Evolutionary conservation across 2,113 vertebrate species (phyloP), one percentile per base, ranked within the genome.

Genomic region (Ginglymostoma cirratum): DNA sequence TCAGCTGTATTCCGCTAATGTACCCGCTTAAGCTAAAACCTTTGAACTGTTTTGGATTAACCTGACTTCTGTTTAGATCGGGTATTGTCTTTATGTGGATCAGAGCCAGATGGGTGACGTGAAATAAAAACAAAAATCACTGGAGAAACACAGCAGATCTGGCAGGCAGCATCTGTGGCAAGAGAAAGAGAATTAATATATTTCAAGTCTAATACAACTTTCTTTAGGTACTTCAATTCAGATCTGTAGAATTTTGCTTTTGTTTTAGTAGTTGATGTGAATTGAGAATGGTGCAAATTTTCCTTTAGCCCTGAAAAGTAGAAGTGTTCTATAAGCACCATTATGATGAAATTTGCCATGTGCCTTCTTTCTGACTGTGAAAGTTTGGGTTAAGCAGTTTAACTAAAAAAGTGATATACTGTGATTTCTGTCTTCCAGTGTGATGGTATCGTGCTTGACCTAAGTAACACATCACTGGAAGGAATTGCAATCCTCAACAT

Each of bases 401-500:
- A 27, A 12, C 42, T 30, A 69, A 94, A 2, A 27, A 70, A 45
- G 0, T 66, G 89, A 72, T 52, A 12, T 72, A 24, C 52, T 72
- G 21, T 95, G 42, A 72, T 95, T 93, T 96, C 45, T 96, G 0
- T 42, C 96, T 0, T 5, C 2, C 97, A 99, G 99, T 99, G 99
- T 0, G 99, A 99, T 0, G 99, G 99, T 27, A 98, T 98, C 96
- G 97, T 97, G 76, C 96, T 99, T 65, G 99, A 99, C 97, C 98
- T 99, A 96, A 99, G 98, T 97, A 98, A 97, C 96, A 97, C 98
- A 0, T 99, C 99, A 95, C 97, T 99, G 95, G 99, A 99, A 97
- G 98, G 99, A 96, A 98, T 99, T 0, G 99, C 99, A 0, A 97
- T 99, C 96, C 98, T 99, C 97, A 99, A 99, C 97, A 99, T 99